These are phyloP conservation scores for Sitodiplosis mosellana DNA, from an alignment of 1,140 invertebrate species.

Conservation along the genomic window DNA sequence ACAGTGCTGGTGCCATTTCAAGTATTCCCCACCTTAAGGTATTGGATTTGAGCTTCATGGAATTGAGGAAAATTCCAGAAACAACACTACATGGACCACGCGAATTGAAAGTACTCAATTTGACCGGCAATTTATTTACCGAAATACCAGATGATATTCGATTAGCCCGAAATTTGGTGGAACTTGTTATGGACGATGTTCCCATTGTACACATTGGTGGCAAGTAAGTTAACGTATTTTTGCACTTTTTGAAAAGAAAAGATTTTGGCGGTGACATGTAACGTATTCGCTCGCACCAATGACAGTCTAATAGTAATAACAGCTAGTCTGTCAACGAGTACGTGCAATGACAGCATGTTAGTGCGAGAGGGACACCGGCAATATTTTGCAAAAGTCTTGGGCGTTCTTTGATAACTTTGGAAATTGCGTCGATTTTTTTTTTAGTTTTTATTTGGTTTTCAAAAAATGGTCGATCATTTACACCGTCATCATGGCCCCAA, in stretches of 20 bases:
- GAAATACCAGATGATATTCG: conserved; percentile 37
- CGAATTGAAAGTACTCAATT: conserved; percentile 38
- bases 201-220: conserved; percentile 32
- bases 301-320: no score
- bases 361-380: no score
- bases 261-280: background rate
- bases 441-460: no score
- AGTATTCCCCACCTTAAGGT: conserved; percentile 44
- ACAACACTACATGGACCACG: conserved; percentile 43
- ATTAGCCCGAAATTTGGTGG: conserved; percentile 34
- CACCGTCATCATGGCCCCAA: no score
- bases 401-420: no score
- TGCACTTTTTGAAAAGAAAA: no score
- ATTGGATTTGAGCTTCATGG: conserved; percentile 46
- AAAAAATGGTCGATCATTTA: no score
- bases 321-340: no score
- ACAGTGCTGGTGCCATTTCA: conserved; percentile 39
- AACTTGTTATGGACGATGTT: conserved; percentile 46
- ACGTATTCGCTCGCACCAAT: background rate
- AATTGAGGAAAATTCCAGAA: conserved; percentile 36
- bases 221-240: conserved; percentile 23
- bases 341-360: no score
- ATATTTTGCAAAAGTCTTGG: no score
- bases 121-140: conserved; percentile 46
- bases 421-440: no score